Base-by-base conservation (phyloP, 2,888 invertebrate species). In the Xestia c-nigrum region DNA sequence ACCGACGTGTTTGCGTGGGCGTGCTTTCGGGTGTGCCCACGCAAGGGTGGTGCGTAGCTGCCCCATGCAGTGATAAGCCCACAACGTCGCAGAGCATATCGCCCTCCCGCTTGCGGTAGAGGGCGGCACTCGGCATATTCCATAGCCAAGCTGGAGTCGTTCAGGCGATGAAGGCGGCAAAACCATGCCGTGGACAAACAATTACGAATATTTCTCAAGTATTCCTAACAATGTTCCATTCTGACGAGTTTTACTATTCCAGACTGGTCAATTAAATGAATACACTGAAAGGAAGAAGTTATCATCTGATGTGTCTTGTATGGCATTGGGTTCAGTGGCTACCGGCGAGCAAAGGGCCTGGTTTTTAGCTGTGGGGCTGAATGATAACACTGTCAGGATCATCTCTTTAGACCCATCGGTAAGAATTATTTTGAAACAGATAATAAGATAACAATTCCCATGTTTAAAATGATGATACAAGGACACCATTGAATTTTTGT, bases 191-290 rank as follows among this genome's bases (percentile, higher is more conserved):
- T 95, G 97, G 95, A 98, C 97, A 98, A 91, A 91, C 89, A 5
- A 40, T 55, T 66, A 61, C 1, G 5, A 59, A 7, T 65, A 0
- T 19, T 59, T 64, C 67, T 67, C 16, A 72, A 73, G 24, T 72
- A 70, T 63, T 79, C 46, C 61, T 76, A 31, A 46, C n/a, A 50
- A 9, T 46, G 16, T 38, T 50, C 65, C 21, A 75, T 65, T 77
- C 77, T 85, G 75, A 83, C 64, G 43, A 43, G 70, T 52, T 82
- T 85, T 85, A 97, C 81, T 85, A 87, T 97, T 97, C 65, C 94
- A 99, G 99, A 99, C 99, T 87, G 99, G 99, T 1, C 99, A 99
- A 94, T 96, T 99, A 70, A 99, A 99, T 95, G 99, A 99, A 94
- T 99, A 99, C 93, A 99, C 99, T 14, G 99, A 99, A 93, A 97